Conservation (phyloP, 2,113 vertebrate species). For the Rhizomys pruinosus region DNA sequence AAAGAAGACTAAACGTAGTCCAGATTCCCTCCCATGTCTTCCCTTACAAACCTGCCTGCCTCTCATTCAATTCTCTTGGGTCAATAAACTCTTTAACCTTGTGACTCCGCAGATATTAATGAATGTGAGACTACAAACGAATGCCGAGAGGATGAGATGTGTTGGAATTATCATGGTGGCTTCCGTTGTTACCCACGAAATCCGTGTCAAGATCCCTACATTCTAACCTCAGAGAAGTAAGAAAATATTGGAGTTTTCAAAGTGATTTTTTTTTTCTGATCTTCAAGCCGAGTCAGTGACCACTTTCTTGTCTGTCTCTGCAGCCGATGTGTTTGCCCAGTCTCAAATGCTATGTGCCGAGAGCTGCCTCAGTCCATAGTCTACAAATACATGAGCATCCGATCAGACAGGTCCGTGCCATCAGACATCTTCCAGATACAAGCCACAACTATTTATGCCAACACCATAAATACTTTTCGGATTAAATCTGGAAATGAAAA, state of each 20-base stretch:
- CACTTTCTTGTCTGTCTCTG: conserved; percentile 67
- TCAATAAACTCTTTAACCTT: conserved; percentile 45
- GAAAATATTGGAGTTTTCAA: conserved; percentile 74
- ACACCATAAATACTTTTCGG: conserved; percentile 97
- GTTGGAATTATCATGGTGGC: conserved; percentile 97
- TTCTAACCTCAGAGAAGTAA: conserved; percentile 95
- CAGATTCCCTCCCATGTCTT: background rate
- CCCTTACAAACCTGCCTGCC: conserved; percentile 6
- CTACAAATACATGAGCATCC: conserved; percentile 99
- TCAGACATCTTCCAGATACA: conserved; percentile 99
- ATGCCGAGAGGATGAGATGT: conserved; percentile 96
- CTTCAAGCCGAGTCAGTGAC: conserved; percentile 19
- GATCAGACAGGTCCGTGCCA: conserved; percentile 94
- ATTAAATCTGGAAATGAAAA: conserved; percentile 97
- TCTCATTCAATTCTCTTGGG: background rate
- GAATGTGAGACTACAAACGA: conserved; percentile 95
- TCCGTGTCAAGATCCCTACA: conserved; percentile 95
- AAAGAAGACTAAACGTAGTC: background rate
- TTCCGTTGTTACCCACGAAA: conserved; percentile 97
- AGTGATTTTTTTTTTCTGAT: background rate
- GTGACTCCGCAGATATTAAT: conserved; percentile 91
- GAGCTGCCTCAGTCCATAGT: conserved; percentile 94
- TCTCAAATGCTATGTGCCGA: conserved; percentile 89
- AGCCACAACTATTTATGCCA: conserved; percentile 95
- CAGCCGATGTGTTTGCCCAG: conserved; percentile 95